A percentile compares a stretch with the other conserved stretches of the same genome.
These are phyloP conservation scores for Oryzias melastigma DNA, from an alignment of 2,113 vertebrate genomes.

Conservation along the genomic window DNA sequence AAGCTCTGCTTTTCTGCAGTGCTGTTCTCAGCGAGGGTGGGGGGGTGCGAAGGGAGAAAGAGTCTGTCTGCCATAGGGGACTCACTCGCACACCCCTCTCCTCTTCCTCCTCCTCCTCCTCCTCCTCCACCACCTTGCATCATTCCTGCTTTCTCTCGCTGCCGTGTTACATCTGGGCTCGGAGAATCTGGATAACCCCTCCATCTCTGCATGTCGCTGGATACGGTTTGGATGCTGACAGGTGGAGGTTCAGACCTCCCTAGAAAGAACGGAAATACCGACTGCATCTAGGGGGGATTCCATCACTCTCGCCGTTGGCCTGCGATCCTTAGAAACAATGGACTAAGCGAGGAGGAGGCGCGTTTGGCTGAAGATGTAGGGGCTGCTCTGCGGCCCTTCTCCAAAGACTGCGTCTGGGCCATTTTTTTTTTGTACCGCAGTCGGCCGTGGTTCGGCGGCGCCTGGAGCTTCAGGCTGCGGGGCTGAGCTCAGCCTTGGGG, in stretches of 20 bases:
- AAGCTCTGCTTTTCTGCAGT: conserved; percentile 57
- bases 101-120: conserved; percentile 6
- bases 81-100: conserved; percentile 20
- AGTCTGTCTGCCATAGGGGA: conserved; percentile 53
- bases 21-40: conserved; percentile 33
- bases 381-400: conserved; percentile 46
- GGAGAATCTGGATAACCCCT: conserved; percentile 43
- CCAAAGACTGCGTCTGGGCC: conserved; percentile 26
- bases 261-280: conserved; percentile 28
- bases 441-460: conserved; percentile 4
- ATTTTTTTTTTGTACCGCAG: conserved; percentile 21
- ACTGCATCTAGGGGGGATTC: conserved; percentile 54
- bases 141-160: conserved; percentile 30
- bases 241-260: conserved; percentile 30
- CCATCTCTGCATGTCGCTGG: conserved; percentile 7
- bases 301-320: conserved; percentile 32
- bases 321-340: conserved; percentile 22
- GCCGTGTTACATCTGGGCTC: conserved; percentile 32
- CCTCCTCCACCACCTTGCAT: conserved; percentile 13
- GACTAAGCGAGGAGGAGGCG: conserved; percentile 32
- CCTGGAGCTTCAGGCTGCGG: conserved; percentile 34
- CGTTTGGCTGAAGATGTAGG: conserved; percentile 40
- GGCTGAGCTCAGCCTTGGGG: conserved; percentile 59
- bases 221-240: conserved; percentile 57
- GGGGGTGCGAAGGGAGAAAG: conserved; percentile 33